Conservation (phyloP, 2,113 vertebrate species). For the Pseudonaja textilis region DNA sequence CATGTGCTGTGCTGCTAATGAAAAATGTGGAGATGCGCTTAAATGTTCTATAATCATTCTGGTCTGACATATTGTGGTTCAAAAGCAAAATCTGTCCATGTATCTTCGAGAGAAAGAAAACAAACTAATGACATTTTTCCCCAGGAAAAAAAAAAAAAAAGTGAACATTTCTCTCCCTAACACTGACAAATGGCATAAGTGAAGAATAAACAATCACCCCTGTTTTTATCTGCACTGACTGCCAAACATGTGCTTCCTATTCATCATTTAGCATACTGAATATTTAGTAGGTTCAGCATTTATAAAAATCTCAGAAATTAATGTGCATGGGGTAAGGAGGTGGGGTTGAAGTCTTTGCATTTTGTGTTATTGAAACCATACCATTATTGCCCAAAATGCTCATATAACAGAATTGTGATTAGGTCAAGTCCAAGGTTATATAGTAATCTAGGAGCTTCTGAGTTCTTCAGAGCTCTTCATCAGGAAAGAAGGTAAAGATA, state of each 20-base stretch:
- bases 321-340: no score
- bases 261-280: background rate
- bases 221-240: background rate
- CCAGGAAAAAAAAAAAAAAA: background rate
- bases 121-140: fast-evolving
- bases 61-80: background rate
- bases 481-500: background rate
- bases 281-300: background rate
- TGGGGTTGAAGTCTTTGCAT: background rate
- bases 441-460: background rate
- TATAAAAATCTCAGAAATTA: background rate
- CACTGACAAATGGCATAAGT: background rate
- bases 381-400: background rate
- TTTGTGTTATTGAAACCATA: background rate
- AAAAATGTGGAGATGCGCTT: background rate
- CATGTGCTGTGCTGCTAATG: fast-evolving
- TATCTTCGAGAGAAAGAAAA: background rate
- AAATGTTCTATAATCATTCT: fast-evolving
- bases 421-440: background rate
- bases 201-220: background rate
- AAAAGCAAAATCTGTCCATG: background rate
- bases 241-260: background rate
- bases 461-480: background rate
- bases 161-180: background rate
- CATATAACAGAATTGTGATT: background rate